Conservation (phyloP, 2,888 invertebrate genomes). For the Myopa testacea region DNA sequence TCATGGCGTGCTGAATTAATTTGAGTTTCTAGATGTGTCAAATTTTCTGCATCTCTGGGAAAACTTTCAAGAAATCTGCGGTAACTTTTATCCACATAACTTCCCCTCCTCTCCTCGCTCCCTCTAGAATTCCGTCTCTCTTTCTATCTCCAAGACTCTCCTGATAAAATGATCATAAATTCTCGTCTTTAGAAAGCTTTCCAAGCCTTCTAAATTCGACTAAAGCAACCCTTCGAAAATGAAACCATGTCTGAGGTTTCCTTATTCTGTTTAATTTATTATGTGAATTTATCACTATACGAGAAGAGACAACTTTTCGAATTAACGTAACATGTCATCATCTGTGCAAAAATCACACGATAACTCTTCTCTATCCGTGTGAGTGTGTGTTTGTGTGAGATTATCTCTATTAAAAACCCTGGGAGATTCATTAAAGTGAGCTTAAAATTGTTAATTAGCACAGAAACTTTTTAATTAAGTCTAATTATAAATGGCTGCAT, state of each 20-base stretch:
- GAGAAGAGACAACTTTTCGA: neutral
- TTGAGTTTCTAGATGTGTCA: neutral
- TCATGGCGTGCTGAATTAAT: neutral
- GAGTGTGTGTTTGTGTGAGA: neutral
- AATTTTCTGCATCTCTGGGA: neutral
- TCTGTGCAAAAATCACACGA: too few species aligned
- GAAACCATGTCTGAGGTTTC: too few species aligned
- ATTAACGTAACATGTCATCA: neutral
- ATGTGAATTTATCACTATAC: neutral
- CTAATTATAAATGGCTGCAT: neutral
- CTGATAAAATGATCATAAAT: too few species aligned
- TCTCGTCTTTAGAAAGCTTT: too few species aligned
- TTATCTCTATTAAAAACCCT: neutral
- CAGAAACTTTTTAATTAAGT: constrained; percentile 27
- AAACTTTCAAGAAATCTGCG: neutral
- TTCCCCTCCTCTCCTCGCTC: neutral
- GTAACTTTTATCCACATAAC: neutral
- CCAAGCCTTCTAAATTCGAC: too few species aligned
- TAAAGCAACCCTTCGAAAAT: too few species aligned
- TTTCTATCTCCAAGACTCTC: too few species aligned
- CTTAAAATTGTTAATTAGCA: constrained; percentile 30
- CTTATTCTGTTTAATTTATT: too few species aligned
- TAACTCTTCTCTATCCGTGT: neutral
- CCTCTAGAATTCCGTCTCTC: too few species aligned
- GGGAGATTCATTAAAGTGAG: constrained; percentile 21